phyloP scores from a whole-genome alignment of 2,888 invertebrate genomes.

The Hypomecis atomaria region DNA sequence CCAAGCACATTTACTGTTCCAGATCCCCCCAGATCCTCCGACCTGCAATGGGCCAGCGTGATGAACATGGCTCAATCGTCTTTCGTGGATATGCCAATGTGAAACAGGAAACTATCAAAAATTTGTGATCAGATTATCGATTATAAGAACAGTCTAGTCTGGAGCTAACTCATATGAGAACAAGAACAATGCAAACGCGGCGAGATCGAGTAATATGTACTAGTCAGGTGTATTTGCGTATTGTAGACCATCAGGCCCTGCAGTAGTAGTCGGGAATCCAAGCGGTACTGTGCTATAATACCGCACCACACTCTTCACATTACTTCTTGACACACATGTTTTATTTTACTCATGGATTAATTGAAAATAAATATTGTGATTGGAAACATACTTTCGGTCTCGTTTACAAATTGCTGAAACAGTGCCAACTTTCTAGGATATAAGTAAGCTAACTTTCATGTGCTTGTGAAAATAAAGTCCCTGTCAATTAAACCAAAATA shows the following conservation, averaged over 20 bases:
- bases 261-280: conserved; percentile 19
- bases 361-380: conserved; percentile 38
- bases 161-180: conserved; percentile 32
- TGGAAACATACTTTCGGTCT: conserved; percentile 24
- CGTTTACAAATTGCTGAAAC: neutral
- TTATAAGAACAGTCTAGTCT: no score
- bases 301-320: conserved; percentile 17
- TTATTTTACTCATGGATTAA: conserved; percentile 18
- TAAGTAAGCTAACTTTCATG: no score
- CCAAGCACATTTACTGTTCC: no score
- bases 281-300: conserved; percentile 24
- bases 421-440: neutral
- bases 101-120: no score
- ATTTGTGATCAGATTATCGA: no score
- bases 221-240: conserved; percentile 64
- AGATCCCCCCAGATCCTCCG: no score
- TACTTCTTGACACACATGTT: conserved; percentile 14
- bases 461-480: no score
- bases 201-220: conserved; percentile 56
- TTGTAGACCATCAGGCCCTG: conserved; percentile 35
- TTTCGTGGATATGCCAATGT: no score
- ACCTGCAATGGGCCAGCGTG: no score
- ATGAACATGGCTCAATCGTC: no score
- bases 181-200: conserved; percentile 53
- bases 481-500: neutral